Conservation (phyloP, 2,888 invertebrate species). For the Conchocele bisecta region DNA sequence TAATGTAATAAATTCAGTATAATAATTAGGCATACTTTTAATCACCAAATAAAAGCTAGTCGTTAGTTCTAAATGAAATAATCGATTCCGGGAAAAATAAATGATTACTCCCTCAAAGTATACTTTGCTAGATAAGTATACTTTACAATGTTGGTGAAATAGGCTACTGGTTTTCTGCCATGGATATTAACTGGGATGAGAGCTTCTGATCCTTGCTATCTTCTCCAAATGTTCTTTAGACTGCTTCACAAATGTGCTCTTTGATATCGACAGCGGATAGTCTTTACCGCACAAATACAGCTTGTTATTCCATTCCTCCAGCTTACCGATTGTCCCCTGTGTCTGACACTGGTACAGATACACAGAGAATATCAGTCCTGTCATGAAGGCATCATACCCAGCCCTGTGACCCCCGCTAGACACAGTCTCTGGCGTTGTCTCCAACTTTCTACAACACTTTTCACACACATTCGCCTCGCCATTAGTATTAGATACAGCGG, state of each 20-base stretch:
- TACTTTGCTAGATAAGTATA: too few relatives aligned
- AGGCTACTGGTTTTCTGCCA: too few relatives aligned
- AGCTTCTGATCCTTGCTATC: conserved; percentile 42
- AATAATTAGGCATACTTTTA: too few relatives aligned
- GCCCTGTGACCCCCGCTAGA: conserved; percentile 81
- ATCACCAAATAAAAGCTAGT: too few relatives aligned
- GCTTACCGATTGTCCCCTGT: conserved; percentile 41
- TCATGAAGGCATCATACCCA: conserved; percentile 84
- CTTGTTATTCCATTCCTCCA: conserved; percentile 78
- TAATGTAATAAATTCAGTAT: too few relatives aligned
- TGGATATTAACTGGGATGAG: background rate
- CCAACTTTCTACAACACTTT: conserved; percentile 8
- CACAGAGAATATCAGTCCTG: conserved; percentile 81
- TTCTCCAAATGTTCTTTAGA: conserved; percentile 77
- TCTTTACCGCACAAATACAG: conserved; percentile 82
- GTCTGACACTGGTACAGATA: conserved; percentile 60
- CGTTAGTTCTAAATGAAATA: background rate
- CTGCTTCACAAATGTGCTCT: conserved; percentile 79
- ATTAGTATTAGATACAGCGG: background rate
- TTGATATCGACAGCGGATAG: conserved; percentile 79
- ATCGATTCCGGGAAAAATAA: too few relatives aligned
- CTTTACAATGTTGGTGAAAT: too few relatives aligned
- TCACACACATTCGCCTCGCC: background rate
- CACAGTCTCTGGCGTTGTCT: background rate
- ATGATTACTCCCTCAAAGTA: too few relatives aligned